Evolutionary conservation across 2,113 vertebrate genomes (phyloP).

Genomic region (Saccopteryx bilineata): DNA sequence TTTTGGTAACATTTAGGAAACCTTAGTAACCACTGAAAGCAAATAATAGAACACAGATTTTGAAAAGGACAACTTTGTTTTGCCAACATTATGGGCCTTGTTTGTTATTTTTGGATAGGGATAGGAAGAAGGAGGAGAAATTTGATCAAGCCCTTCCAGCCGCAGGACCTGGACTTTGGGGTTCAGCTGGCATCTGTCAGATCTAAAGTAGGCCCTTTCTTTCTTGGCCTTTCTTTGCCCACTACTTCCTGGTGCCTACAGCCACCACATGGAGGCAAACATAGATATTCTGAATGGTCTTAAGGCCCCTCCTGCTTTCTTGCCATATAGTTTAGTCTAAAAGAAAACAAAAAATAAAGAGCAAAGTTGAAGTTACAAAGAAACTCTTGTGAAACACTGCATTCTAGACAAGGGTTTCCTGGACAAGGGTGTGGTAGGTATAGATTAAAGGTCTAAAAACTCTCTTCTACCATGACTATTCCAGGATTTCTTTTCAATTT

Average conservation of each 20-base stretch:
- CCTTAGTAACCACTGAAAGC: slow-evolving; percentile 53
- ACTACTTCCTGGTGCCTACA: background rate
- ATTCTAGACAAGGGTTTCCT: background rate
- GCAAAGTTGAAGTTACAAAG: background rate
- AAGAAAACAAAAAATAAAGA: slow-evolving; percentile 35
- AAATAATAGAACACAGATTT: slow-evolving; percentile 69
- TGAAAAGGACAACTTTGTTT: slow-evolving; percentile 58
- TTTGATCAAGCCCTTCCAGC: slow-evolving; percentile 57
- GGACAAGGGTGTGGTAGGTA: background rate
- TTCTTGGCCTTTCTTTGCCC: background rate
- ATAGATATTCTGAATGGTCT: background rate
- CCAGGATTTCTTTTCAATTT: background rate
- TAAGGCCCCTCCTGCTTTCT: slow-evolving; percentile 20
- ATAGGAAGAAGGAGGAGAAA: slow-evolving; percentile 55
- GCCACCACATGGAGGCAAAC: background rate
- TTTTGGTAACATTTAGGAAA: slow-evolving; percentile 58
- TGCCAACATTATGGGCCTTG: slow-evolving; percentile 63
- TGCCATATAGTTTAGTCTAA: slow-evolving; percentile 14
- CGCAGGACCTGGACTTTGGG: background rate
- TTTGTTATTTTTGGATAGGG: slow-evolving; percentile 60
- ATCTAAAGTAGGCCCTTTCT: background rate
- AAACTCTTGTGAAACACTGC: slow-evolving; percentile 4
- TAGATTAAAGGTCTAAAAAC: background rate
- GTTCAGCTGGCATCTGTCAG: background rate
- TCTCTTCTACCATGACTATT: background rate